Base-by-base conservation (phyloP, 1,140 invertebrate genomes). In the Colletes gigas region DNA sequence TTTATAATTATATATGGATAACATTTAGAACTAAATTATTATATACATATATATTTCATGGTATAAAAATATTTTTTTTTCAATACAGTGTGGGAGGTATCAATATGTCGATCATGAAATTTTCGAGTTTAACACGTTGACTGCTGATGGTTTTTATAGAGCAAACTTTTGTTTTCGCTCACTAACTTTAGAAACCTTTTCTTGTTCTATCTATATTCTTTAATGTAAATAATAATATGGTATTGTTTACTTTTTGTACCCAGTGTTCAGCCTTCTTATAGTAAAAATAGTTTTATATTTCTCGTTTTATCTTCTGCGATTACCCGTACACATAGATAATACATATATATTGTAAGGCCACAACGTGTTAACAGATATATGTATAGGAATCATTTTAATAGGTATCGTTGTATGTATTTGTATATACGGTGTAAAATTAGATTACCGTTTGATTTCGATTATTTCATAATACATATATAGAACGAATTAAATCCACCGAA, bases 31-130 rank as follows among this genome's bases (percentile, higher is more conserved):
- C 7, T 71, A 59, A 71, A 71, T 47, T 68, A 67, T 78, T 78
- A 82, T 71, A 71, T 82, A 66, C 80, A 82, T 60, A 15, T 68
- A 54, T 41, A 57, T 68, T 71, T 62, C 21, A 78, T 72, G 69
- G 60, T 78, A 78, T 65, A 82, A 70, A 71, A 81, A 81, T 81
- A 68, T 81, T 77, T 68, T 74, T 19, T 75, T 30, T 60, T 59
- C 59, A 39, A 75, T 81, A 67, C 44, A 52, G 17, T 21, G 44
- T 50, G 67, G 57, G 78, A 66, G 70, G 62, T 74, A 66, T 47
- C 63, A n/a, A 66, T 62, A 66, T 50, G 39, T 65, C 52, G 15
- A 67, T 76, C 50, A 12, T 19, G n/a, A 68, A 62, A 66, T 68
- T 66, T 71, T 74, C n/a, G 21, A 80, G 44, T 59, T 68, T 41